Percentiles rank a stretch among this genome's conserved stretches.
Evolutionary conservation across 2,113 vertebrate species (phyloP).

Genomic region (Notiomystis cincta): DNA sequence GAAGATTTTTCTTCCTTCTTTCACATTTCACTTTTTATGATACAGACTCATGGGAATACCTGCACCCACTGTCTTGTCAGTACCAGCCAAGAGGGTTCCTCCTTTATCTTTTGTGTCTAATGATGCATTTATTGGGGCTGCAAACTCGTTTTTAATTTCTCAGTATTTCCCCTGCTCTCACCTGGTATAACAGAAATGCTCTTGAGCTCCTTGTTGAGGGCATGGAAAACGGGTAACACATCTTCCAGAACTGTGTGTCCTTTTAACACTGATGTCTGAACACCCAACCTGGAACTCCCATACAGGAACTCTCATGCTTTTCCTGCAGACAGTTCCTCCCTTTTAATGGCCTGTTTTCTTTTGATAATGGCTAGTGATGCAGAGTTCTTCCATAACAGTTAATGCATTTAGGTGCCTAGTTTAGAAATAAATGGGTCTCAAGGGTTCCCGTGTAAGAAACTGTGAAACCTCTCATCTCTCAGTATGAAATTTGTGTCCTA

Average conservation of each 20-base stretch:
- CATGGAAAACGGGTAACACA: not conserved
- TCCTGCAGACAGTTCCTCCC: not conserved
- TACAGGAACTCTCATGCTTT: not conserved
- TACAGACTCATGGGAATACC: not conserved
- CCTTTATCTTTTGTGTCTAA: not conserved
- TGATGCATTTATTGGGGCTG: not conserved
- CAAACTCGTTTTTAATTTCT: not conserved
- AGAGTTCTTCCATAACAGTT: not conserved
- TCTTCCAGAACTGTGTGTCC: not conserved
- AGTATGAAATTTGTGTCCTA: not conserved
- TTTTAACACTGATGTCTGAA: not conserved
- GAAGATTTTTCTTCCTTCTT: not conserved
- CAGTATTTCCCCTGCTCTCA: not conserved
- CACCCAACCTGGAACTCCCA: not conserved
- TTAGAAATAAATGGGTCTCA: not conserved
- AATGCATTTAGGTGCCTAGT: not conserved
- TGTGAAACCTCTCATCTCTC: not conserved
- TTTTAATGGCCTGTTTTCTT: not conserved
- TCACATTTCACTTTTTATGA: not conserved
- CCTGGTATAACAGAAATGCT: not conserved
- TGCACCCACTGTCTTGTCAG: not conserved
- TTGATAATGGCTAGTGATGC: not conserved
- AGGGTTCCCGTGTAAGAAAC: not conserved
- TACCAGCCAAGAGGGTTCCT: not conserved
- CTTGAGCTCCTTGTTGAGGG: not conserved